A percentile compares a stretch with the other conserved stretches of the same genome.
Conservation (phyloP, 2,888 invertebrate species). For the Marasmarcha lunaedactyla region DNA sequence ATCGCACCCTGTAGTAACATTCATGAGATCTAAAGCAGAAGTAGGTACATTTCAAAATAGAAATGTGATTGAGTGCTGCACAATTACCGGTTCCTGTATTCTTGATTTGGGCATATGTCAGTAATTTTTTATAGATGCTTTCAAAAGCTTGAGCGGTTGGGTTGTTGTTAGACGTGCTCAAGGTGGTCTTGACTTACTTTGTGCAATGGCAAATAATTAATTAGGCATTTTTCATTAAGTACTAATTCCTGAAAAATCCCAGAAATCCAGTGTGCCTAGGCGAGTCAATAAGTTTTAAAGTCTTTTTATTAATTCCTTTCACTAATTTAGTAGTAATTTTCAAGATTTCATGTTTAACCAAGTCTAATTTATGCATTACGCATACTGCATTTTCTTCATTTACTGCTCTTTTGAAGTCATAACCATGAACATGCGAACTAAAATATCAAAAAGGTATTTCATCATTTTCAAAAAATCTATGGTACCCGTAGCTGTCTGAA, state of each 20-base stretch:
- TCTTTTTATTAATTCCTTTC: neutral
- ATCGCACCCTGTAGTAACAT: neutral
- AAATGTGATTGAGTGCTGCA: neutral
- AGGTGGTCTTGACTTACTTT: neutral
- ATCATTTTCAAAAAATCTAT: neutral
- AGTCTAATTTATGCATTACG: neutral
- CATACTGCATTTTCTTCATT: slow-evolving; percentile 1
- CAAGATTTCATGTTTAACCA: neutral
- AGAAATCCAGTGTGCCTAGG: neutral
- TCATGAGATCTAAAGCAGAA: neutral
- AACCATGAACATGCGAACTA: slow-evolving; percentile 4
- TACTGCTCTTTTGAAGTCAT: neutral
- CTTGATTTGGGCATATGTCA: neutral
- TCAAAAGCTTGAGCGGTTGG: too few relatives aligned
- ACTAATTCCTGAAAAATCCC: neutral
- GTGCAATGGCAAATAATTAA: neutral
- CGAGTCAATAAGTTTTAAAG: neutral
- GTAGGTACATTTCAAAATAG: neutral
- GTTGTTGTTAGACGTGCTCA: too few relatives aligned
- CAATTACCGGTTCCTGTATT: neutral
- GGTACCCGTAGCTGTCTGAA: too few relatives aligned
- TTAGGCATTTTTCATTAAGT: neutral
- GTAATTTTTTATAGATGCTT: neutral
- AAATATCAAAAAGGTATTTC: slow-evolving; percentile 4
- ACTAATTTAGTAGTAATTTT: neutral